Evolutionary conservation across 2,888 invertebrate genomes (phyloP), one percentile per base, ranked within the genome.

Genomic region (Chalcosyrphus nemorum): DNA sequence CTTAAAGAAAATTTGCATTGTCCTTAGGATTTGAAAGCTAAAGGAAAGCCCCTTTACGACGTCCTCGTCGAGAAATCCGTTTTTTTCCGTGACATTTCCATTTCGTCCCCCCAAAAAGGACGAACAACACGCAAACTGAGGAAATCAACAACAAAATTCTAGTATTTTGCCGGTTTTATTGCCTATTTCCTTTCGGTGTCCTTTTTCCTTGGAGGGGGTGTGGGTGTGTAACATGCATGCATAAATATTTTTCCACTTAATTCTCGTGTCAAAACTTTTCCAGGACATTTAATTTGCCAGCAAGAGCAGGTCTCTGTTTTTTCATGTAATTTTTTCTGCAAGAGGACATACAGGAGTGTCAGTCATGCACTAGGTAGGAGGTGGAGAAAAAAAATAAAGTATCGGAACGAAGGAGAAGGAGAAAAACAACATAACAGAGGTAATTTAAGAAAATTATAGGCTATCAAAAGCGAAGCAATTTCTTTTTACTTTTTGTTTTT

Each of bases 241-340:
- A 84, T 75, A 75, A 84, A 80, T 75, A 75, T 80, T 80, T 84
- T 84, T 84, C 84, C 80, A 84, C 84, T 84, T 84, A 84, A 84
- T 85, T 85, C 75, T 85, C 85, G 85, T 85, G 81, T 85, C 85
- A 85, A 85, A 85, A 85, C 75, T 85, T 85, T 81, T 85, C 85
- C 81, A 85, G 75, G 85, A 85, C 85, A 85, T 85, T 81, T 85
- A 85, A 85, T 85, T 85, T 81, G 78, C 80, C 59, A 50, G 52
- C 29, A 70, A 75, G 43, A 70, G 24, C n/a, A n/a, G n/a, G n/a
- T n/a, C n/a, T n/a, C n/a, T n/a, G n/a, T n/a, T n/a, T n/a, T n/a
- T n/a, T n/a, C n/a, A n/a, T n/a, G n/a, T n/a, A n/a, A n/a, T n/a
- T 56, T 68, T 61, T 61, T 77, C 54, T 19, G 61, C 70, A 65